Percentiles rank a stretch among this genome's conserved stretches.
These are phyloP conservation scores for Manduca sexta DNA, from an alignment of 1,140 invertebrate species.

Conservation along the genomic window DNA sequence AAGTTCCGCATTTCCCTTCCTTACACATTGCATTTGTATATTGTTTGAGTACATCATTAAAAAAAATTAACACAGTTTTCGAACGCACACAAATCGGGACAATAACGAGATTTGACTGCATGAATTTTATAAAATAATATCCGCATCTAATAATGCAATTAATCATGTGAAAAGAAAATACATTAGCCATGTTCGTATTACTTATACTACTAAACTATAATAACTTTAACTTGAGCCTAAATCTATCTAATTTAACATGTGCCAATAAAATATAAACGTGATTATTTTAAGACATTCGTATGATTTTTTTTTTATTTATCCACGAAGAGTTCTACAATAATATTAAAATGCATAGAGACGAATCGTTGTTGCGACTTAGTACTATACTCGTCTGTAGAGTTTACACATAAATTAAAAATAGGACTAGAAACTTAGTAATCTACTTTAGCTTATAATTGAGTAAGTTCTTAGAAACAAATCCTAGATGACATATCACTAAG, in stretches of 20 bases:
- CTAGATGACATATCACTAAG: constrained; percentile 43
- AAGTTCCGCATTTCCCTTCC: no score
- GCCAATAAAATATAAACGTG: constrained; percentile 64
- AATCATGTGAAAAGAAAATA: constrained; percentile 15
- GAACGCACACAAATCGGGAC: background rate
- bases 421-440: constrained; percentile 19
- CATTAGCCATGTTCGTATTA: constrained; percentile 5
- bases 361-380: constrained; percentile 60
- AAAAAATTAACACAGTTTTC: background rate
- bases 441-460: constrained; percentile 37
- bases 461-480: constrained; percentile 24
- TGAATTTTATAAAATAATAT: constrained; percentile 40
- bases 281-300: constrained; percentile 48
- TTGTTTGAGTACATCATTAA: background rate
- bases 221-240: constrained; percentile 30
- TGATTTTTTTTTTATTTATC: constrained; percentile 29
- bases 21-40: background rate
- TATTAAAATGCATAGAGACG: constrained; percentile 50
- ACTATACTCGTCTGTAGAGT: constrained; percentile 20
- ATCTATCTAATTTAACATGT: constrained; percentile 49
- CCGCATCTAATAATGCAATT: constrained; percentile 32
- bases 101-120: constrained; percentile 73
- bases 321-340: constrained; percentile 11
- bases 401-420: constrained; percentile 21
- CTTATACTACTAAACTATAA: constrained; percentile 22